Base-by-base conservation (phyloP, 2,888 invertebrate genomes). In the Oegoconia quadripuncta region DNA sequence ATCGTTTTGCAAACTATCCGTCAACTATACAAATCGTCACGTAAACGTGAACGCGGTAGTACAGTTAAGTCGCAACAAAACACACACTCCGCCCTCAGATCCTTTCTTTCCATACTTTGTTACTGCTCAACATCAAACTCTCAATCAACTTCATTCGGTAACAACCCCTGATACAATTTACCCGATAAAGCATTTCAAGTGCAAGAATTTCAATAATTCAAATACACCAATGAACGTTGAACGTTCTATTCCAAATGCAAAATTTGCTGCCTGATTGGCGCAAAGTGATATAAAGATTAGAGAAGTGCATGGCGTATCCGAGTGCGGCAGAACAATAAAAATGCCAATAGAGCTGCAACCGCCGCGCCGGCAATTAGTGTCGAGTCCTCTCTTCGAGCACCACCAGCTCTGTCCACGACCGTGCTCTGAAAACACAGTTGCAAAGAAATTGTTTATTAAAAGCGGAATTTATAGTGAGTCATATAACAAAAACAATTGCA, bases 361-460 rank as follows among this genome's bases (percentile, higher is more conserved):
- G 86, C 86, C 15, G 87, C 87, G 0, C 87, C 86, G 1, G 86
- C 84, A 0, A 87, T 57, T 7, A 86, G 57, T 1, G 84, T 70
- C 2, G 72, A 71, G 7, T 87, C 87, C 14, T 86, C 86, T 39
- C 84, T 69, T 0, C 86, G 63, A 0, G 66, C 51, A 0, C 83
- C 84, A 0, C 81, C 78, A 0, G 82, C 78, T 15, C 78, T 64
- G 30, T 87, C 86, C 16, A 86, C 78, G 3, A 86, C 84, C n/a
- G 72, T 64, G 45, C 86, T 86, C 86, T 87, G 63, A n/a, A n/a
- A n/a, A n/a, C n/a, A n/a, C n/a, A n/a, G n/a, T n/a, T n/a, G n/a
- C n/a, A n/a, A n/a, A n/a, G n/a, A n/a, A n/a, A n/a, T n/a, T n/a
- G n/a, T n/a, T n/a, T n/a, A n/a, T n/a, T n/a, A n/a, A n/a, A n/a